Conservation (phyloP, 2,113 vertebrate species). For the Megaceryle maxima region DNA sequence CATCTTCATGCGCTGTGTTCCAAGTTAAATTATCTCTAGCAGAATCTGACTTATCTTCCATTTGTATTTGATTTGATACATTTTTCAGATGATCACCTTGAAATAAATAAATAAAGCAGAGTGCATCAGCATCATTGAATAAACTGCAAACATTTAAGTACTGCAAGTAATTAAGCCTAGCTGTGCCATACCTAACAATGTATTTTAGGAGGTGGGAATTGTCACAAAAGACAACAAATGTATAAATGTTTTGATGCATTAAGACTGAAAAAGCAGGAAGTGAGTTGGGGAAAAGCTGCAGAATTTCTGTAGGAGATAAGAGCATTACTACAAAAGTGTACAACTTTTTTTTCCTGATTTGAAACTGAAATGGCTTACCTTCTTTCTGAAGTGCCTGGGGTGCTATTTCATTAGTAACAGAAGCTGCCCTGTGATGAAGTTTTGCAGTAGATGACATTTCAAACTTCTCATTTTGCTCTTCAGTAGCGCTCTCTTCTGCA, state of each 20-base stretch:
- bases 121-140: background rate
- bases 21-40: constrained; percentile 25
- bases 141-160: background rate
- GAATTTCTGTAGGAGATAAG: background rate
- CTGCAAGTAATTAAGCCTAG: background rate
- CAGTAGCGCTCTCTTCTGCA: background rate
- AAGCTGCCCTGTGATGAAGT: constrained; percentile 72
- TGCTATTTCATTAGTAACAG: constrained; percentile 52
- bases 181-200: background rate
- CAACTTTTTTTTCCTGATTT: background rate
- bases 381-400: background rate
- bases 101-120: background rate
- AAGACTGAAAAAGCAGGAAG: background rate
- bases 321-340: background rate
- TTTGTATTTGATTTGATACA: background rate
- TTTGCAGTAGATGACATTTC: constrained; percentile 62
- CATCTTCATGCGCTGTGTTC: background rate
- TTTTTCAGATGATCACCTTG: background rate
- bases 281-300: background rate
- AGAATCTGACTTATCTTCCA: background rate
- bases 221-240: background rate
- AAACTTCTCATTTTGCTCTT: background rate
- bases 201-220: background rate
- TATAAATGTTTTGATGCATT: background rate
- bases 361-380: constrained; percentile 35